Conservation (phyloP, 2,888 invertebrate species). For the Erebia ligea region DNA sequence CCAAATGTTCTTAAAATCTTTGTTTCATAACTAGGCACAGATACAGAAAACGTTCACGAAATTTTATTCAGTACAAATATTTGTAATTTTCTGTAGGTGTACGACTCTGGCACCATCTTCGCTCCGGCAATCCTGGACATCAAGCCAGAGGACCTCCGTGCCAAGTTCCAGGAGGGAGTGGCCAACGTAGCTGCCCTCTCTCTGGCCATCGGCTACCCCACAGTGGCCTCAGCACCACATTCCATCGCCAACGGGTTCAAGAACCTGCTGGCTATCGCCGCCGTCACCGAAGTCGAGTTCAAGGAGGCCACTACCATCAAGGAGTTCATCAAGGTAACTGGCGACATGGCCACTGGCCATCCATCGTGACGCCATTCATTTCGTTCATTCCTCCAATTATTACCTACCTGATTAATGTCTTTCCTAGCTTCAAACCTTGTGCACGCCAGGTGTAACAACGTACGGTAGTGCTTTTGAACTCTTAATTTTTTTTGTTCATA, state of each 20-base stretch:
- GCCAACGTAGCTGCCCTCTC: slow-evolving; percentile 97
- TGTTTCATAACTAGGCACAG: no score
- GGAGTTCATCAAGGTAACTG: slow-evolving; percentile 91
- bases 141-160: slow-evolving; percentile 96
- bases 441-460: no score
- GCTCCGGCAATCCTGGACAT: slow-evolving; percentile 98
- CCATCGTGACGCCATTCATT: background rate
- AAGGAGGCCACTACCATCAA: slow-evolving; percentile 96
- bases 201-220: slow-evolving; percentile 97
- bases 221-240: slow-evolving; percentile 98
- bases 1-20: no score
- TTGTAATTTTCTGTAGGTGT: slow-evolving; percentile 83
- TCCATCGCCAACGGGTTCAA: slow-evolving; percentile 99
- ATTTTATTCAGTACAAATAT: no score
- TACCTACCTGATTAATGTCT: no score
- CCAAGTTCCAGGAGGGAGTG: slow-evolving; percentile 96
- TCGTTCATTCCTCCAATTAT: no score
- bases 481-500: no score
- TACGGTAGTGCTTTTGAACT: no score
- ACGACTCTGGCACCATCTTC: slow-evolving; percentile 99
- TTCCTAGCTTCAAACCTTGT: no score
- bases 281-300: slow-evolving; percentile 97
- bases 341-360: background rate
- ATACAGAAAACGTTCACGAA: no score
- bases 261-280: slow-evolving; percentile 98